Base-by-base conservation (phyloP, 2,888 invertebrate genomes). In the Latrodectus hesperus region DNA sequence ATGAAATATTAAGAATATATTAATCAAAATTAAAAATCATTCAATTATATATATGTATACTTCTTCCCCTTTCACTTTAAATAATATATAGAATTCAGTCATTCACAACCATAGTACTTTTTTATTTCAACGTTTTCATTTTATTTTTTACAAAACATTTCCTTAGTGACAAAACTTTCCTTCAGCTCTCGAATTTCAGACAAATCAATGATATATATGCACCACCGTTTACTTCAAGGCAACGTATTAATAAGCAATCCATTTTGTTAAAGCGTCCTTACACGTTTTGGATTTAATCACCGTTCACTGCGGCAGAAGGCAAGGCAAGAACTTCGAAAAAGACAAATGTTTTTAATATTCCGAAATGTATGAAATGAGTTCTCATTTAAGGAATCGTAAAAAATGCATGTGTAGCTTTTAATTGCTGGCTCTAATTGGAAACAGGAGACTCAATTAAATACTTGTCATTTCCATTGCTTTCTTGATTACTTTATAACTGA, bases 331-430 rank as follows among this genome's bases (percentile, higher is more conserved):
- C 17, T 75, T 80, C 71, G 70, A 85, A 85, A 85, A 80, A 80
- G 85, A 85, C 71, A 80, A 85, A 85, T 80, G 85, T 85, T 85
- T 85, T 85, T 85, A 85, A 85, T 85, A 85, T 85, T 85, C 71
- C 17, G 65, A 70, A 85, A 68, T 64, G 71, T 85, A 85, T 80
- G 75, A 80, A 80, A 80, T 60, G 60, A 71, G 38, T 38, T 75
- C 64, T 16, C 60, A 53, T 78, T 49, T 38, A 52, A 64, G 65
- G 52, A 4, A 38, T 6, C 11, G 60, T 55, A 84, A 79, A 84
- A 75, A 73, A 60, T 16, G 26, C 38, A 52, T 68, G 52, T 78
- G 51, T 22, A 67, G 65, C 60, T 14, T 84, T 84, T 78, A 73
- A 84, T 84, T 84, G 78, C 38, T n/a, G 73, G 67, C 67, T 14